Base-by-base conservation (phyloP, 2,888 invertebrate genomes). In the Caenorhabditis zanzibari region DNA sequence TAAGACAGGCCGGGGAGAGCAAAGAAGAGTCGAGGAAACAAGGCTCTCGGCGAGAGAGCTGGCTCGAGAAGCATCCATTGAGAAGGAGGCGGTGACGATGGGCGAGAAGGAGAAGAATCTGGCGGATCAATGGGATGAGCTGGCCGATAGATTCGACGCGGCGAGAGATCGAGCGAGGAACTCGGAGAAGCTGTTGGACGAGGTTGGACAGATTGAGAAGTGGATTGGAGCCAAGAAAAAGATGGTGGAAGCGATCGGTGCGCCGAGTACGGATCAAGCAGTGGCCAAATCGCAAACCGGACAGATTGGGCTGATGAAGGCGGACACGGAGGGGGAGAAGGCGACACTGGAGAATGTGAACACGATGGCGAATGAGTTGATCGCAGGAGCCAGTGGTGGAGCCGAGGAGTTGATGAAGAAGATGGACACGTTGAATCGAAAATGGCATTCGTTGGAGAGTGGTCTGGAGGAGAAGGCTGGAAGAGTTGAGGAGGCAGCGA, bases 151-250 rank as follows among this genome's bases (percentile, higher is more conserved):
- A 61, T 80, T 85, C 16, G 88, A 89, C 47, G 74, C 63, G 9
- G 79, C 75, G 1, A 52, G 80, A 52, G 72, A 82, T 12, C 77
- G 87, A 22, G 94, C 96, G 93, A 96, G 96, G 91, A 96, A 96
- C 92, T 95, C 97, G 92, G 96, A 96, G 90, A 96, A 96, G 93
- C 96, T 98, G 95, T 95, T 96, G 89, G 97, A 97, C 92, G 96
- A 96, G 0, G 95, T 96, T 92, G 96, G 95, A n/a, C 87, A 95
- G 86, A 94, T 98, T 76, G 94, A 95, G 9, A 95, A 95, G 75
- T 98, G 98, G 97, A 94, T 98, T 58, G 94, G 95, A 35, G 96
- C 96, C 87, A 98, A 98, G 93, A 97, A 97, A 91, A 95, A 96
- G 89, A 97, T 98, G 97, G 94, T 98, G 93, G 95, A 96, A 0